Base-by-base conservation (phyloP, 2,888 invertebrate genomes). In the Rhimphoctona megacephalus region DNA sequence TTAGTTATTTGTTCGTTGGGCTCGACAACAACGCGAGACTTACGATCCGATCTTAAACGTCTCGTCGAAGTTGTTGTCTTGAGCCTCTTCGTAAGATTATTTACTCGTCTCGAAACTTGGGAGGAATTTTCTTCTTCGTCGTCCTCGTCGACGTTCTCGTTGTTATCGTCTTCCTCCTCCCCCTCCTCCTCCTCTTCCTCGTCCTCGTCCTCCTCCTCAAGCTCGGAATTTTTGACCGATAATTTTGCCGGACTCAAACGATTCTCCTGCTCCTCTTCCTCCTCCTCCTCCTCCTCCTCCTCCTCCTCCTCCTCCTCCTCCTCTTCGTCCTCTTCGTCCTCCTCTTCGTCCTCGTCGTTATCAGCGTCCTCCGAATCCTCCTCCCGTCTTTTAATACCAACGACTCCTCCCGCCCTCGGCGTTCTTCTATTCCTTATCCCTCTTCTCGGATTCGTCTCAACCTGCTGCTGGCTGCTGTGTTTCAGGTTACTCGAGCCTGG, bases 31-130 rank as follows among this genome's bases (percentile, higher is more conserved):
- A 5, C 8, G 19, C 39, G 49, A n/a, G 74, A 54, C 83, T 88
- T 88, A 11, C 89, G 85, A 43, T 91, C 92, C 81, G 90, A 90
- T 57, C 90, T 90, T 14, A 90, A 85, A 86, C 90, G 93, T 80
- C 92, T 89, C 25, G 89, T 89, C 5, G 91, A 85, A 25, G 90
- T 89, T 72, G 90, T 90, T 69, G 92, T 90, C 36, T 91, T 90
- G 9, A 93, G 89, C 70, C 93, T 89, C 83, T 93, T 93, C 52
- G 90, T 90, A 69, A 92, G 81, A 5, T 91, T 81, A 30, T 74
- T 72, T n/a, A n/a, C 69, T n/a, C 77, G 82, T 8, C 54, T 74
- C n/a, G 86, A 82, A 46, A 79, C 36, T 81, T 52, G 72, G 0
- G 57, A 72, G 46, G 86, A 86, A 64, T 89, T 90, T 67, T 89